phyloP scores from a whole-genome alignment of 2,888 invertebrate species.

The Parochlus steinenii region DNA sequence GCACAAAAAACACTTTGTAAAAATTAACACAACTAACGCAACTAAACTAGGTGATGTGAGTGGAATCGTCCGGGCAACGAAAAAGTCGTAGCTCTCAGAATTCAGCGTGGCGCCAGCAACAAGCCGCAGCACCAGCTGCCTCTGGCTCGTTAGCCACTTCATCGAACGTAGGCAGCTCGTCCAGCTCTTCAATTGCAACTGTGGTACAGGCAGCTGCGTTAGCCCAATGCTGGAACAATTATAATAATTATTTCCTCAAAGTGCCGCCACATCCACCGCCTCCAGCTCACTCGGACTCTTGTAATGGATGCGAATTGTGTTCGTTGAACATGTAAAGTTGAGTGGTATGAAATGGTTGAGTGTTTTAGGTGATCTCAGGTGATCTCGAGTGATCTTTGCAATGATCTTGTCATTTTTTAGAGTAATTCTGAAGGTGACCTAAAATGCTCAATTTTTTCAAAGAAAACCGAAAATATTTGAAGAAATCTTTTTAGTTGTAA shows the following conservation, averaged over 20 bases:
- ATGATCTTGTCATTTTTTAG: no score
- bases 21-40: no score
- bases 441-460: no score
- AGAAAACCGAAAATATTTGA: no score
- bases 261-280: conserved; percentile 7
- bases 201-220: conserved; percentile 1
- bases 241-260: conserved; percentile 9
- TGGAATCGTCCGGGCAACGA: conserved; percentile 24
- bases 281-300: conserved; percentile 12
- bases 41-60: conserved; percentile 27
- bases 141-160: neutral
- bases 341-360: no score
- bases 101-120: conserved; percentile 2
- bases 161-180: neutral
- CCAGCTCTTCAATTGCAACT: no score
- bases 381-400: no score
- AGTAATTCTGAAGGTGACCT: no score
- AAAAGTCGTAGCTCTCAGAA: conserved; percentile 1
- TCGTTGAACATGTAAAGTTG: conserved; percentile 13
- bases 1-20: no score
- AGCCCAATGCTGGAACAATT: conserved; percentile 9
- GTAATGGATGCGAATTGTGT: conserved; percentile 13
- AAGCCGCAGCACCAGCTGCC: neutral
- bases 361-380: no score
- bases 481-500: no score